Evolutionary conservation across 1,140 invertebrate genomes (phyloP).

Genomic region (Dolichoris vasculosae): DNA sequence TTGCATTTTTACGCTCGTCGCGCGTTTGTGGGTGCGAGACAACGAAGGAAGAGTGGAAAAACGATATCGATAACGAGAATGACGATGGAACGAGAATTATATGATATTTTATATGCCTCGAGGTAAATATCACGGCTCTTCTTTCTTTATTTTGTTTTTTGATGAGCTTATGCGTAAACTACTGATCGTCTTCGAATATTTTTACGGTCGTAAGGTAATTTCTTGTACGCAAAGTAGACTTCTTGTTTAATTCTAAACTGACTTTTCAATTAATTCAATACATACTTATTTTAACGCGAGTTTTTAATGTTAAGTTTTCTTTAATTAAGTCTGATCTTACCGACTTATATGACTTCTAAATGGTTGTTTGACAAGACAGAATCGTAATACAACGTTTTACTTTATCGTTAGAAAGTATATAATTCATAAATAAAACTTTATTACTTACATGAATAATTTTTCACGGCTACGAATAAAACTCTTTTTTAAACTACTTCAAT

Average conservation of each 20-base stretch:
- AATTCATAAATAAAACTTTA: too few relatives aligned
- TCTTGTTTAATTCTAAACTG: slow-evolving; percentile 3
- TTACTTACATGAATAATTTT: too few relatives aligned
- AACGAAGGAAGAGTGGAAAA: neutral
- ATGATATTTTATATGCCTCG: neutral
- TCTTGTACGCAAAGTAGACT: neutral
- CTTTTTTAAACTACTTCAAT: too few relatives aligned
- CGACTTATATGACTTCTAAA: neutral
- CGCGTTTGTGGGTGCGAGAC: neutral
- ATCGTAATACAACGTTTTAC: too few relatives aligned
- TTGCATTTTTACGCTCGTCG: neutral
- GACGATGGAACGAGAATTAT: neutral
- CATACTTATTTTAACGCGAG: neutral
- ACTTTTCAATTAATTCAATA: slow-evolving; percentile 37
- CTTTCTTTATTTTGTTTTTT: neutral
- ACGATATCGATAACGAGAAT: neutral
- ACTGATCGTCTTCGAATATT: too few relatives aligned
- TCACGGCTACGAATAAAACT: too few relatives aligned
- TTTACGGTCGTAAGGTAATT: neutral
- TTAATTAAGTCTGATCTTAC: slow-evolving; percentile 11
- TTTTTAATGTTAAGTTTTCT: neutral
- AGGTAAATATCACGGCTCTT: neutral
- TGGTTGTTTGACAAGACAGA: too few relatives aligned
- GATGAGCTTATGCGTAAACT: neutral
- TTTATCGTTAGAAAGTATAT: too few relatives aligned